Percentiles rank a stretch among this genome's conserved stretches.
phyloP scores from a whole-genome alignment of 2,888 invertebrate species.

The Sarcophaga carnaria region DNA sequence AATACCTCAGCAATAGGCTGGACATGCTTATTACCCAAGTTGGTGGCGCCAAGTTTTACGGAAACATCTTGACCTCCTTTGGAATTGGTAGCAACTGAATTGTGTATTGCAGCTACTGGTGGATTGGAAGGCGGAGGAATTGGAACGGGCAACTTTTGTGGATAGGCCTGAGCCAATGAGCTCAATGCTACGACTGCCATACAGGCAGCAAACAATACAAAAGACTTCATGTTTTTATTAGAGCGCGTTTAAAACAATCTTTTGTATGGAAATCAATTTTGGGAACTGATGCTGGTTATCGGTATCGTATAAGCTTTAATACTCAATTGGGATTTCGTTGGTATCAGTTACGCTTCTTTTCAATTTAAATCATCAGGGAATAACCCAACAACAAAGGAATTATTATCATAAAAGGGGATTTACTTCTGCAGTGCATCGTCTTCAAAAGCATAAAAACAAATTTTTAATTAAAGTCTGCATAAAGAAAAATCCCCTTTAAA shows the following conservation, averaged over 20 bases:
- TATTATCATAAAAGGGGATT: too few species aligned
- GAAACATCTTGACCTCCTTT: constrained; percentile 23
- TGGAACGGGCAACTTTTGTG: constrained; percentile 64
- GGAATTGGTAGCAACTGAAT: not conserved
- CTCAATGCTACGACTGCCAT: not conserved
- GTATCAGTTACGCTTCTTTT: too few species aligned
- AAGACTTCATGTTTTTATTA: constrained; percentile 20
- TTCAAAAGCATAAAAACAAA: too few species aligned
- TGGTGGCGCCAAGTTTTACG: constrained; percentile 1
- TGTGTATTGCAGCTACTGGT: constrained; percentile 61
- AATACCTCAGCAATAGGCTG: not conserved
- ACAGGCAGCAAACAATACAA: constrained; percentile 12
- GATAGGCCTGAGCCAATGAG: constrained; percentile 1
- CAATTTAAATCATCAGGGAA: too few species aligned
- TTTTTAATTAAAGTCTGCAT: too few species aligned
- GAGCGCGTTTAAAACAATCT: not conserved
- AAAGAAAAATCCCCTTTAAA: too few species aligned
- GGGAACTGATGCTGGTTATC: too few species aligned
- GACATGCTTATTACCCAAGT: not conserved
- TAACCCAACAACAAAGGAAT: too few species aligned
- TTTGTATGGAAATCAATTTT: too few species aligned
- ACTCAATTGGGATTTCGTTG: too few species aligned
- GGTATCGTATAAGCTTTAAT: too few species aligned
- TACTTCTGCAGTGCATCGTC: too few species aligned
- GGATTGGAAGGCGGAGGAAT: constrained; percentile 59